Percentiles rank a stretch among this genome's conserved stretches.
Evolutionary conservation across 2,888 invertebrate species (phyloP).

Genomic region (Dicroscelio sp.): DNA sequence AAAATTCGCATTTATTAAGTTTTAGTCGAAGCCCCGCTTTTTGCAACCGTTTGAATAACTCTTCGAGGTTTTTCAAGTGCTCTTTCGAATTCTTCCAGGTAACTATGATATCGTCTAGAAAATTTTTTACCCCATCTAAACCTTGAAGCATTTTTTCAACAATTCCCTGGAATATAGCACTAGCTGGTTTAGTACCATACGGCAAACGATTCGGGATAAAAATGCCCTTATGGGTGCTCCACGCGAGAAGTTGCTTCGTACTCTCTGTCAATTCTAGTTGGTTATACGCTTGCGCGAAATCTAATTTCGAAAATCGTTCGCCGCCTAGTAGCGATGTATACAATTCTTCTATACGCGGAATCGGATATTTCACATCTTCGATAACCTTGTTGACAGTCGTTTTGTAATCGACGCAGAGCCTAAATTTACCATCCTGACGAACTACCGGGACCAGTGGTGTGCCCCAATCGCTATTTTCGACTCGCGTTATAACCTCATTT

Average conservation of each 20-base stretch:
- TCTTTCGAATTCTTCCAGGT: conserved; percentile 80
- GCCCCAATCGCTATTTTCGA: conserved; percentile 66
- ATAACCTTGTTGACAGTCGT: conserved; percentile 85
- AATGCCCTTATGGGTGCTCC: conserved; percentile 86
- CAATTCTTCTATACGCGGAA: conserved; percentile 86
- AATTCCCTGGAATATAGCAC: conserved; percentile 89
- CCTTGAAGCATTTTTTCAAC: too few relatives aligned
- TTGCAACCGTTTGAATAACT: conserved; percentile 84
- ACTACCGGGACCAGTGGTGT: conserved; percentile 78
- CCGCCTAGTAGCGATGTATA: conserved; percentile 82
- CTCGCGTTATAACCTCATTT: conserved; percentile 39
- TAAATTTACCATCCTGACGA: conserved; percentile 31
- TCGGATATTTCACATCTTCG: conserved; percentile 84
- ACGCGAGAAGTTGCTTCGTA: conserved; percentile 84
- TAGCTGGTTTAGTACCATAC: conserved; percentile 89
- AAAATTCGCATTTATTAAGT: conserved; percentile 87
- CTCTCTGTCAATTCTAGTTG: conserved; percentile 88
- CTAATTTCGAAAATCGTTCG: conserved; percentile 82
- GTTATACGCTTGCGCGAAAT: conserved; percentile 88
- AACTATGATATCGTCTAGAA: conserved; percentile 87
- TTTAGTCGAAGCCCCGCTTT: conserved; percentile 86
- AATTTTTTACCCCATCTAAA: conserved; percentile 74
- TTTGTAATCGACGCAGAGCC: conserved; percentile 81
- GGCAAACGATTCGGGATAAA: conserved; percentile 86
- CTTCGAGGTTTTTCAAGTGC: conserved; percentile 84